Conservation (phyloP, 1,140 invertebrate genomes). For the Drosophila repletoides region DNA sequence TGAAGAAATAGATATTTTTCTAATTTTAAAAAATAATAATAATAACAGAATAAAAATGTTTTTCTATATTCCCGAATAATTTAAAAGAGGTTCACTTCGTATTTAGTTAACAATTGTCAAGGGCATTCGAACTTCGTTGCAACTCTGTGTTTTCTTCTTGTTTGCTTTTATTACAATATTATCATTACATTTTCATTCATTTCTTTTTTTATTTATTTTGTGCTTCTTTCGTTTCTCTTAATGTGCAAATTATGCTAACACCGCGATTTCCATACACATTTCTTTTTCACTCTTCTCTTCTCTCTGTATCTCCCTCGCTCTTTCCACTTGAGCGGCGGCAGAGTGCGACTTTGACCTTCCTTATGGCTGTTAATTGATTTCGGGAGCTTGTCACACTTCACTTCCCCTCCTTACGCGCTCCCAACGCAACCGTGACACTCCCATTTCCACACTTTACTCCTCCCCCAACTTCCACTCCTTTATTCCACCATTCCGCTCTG, state of each 20-base stretch:
- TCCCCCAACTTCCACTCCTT: background rate
- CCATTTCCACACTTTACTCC: background rate
- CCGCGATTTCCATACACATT: constrained; percentile 29
- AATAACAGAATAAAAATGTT: no score
- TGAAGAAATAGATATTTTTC: no score
- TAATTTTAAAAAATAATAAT: no score
- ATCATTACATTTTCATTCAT: constrained; percentile 23
- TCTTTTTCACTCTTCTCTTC: background rate
- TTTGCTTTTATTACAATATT: constrained; percentile 24
- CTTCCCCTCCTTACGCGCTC: no score
- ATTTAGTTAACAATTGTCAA: no score
- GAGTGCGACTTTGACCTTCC: constrained; percentile 51
- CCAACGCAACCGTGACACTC: background rate
- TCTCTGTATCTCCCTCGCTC: background rate
- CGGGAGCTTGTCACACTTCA: constrained; percentile 8
- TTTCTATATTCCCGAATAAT: no score
- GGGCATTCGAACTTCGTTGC: background rate
- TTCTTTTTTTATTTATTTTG: constrained; percentile 15
- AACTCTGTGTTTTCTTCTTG: background rate
- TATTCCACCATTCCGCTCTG: background rate
- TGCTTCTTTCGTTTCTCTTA: constrained; percentile 14
- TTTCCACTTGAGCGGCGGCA: constrained; percentile 35
- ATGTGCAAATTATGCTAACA: constrained; percentile 46
- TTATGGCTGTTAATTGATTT: constrained; percentile 55
- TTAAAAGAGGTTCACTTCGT: no score